These are phyloP conservation scores for Cheirogaleus major DNA, from an alignment of 2,797 vertebrate genomes.

Conservation along the genomic window DNA sequence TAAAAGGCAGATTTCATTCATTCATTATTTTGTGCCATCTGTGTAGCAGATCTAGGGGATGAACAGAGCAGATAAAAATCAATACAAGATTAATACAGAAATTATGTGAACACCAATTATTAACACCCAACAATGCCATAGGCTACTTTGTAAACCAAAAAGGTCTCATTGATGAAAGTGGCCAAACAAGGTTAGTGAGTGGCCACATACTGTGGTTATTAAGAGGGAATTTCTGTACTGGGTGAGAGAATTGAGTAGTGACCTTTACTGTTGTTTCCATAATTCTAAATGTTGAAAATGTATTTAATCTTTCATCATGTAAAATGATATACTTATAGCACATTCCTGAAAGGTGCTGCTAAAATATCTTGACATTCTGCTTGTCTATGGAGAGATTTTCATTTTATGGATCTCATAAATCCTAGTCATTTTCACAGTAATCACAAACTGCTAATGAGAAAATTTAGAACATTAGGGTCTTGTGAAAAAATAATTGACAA, in stretches of 20 bases:
- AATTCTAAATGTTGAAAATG: neutral
- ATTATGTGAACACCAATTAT: neutral
- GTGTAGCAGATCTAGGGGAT: neutral
- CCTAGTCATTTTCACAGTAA: neutral
- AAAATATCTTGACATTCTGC: neutral
- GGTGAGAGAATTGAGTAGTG: neutral
- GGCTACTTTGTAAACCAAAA: neutral
- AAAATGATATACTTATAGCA: neutral
- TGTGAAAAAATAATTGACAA: neutral
- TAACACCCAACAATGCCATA: neutral
- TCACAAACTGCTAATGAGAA: slow-evolving; percentile 16
- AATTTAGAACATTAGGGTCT: neutral
- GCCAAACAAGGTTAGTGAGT: neutral
- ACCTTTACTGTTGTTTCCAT: neutral
- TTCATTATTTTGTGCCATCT: neutral
- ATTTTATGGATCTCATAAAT: neutral
- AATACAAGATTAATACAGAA: neutral
- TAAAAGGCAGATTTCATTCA: neutral
- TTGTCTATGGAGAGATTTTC: neutral
- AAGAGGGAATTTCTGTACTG: neutral
- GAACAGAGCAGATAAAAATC: neutral
- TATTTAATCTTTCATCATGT: neutral
- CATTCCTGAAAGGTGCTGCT: neutral
- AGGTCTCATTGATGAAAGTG: neutral
- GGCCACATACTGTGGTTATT: neutral